Evolutionary conservation across 2,888 invertebrate genomes (phyloP), one percentile per base, ranked within the genome.

Genomic region (Papilio elwesi): DNA sequence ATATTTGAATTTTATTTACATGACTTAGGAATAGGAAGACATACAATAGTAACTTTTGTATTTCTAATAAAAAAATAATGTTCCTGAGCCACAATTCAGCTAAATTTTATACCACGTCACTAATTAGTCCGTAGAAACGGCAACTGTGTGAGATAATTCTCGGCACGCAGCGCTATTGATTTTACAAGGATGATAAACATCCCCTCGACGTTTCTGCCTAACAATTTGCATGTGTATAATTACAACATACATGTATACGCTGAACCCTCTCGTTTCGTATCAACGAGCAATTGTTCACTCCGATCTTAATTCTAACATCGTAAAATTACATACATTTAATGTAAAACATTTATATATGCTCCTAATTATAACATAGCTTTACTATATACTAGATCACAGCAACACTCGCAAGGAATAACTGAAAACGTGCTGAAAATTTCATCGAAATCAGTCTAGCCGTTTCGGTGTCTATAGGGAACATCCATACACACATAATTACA

Each of bases 151-250:
- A 26, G 68, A 59, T n/a, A 59, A 62, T 71, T 62, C 36, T 47
- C 26, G 12, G 47, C 64, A 36, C 68, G 38, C 26, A 57, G 36
- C 62, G 38, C 49, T 64, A 69, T 73, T 52, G 73, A 69, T 73
- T 73, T 69, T 72, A 53, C 68, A 64, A 57, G 55, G 48, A 65
- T 68, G 36, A 69, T 66, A 69, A 68, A 65, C 73, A 65, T 51
- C 64, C 64, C 72, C 63, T 52, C 12, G 11, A 63, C 57, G n/a
- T 65, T 55, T 43, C 57, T 68, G 48, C 13, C 43, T 57, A 52
- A 67, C 52, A 26, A 69, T 69, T 66, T 57, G 65, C 69, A 69
- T 59, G 51, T 62, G 43, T 55, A 67, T 43, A 52, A 52, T 55
- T 55, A 67, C 51, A 43, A 43, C 43, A 36, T 48, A 59, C 43